Evolutionary conservation across 2,113 vertebrate genomes (phyloP), one percentile per base, ranked within the genome.

Genomic region (Trinectes maculatus): DNA sequence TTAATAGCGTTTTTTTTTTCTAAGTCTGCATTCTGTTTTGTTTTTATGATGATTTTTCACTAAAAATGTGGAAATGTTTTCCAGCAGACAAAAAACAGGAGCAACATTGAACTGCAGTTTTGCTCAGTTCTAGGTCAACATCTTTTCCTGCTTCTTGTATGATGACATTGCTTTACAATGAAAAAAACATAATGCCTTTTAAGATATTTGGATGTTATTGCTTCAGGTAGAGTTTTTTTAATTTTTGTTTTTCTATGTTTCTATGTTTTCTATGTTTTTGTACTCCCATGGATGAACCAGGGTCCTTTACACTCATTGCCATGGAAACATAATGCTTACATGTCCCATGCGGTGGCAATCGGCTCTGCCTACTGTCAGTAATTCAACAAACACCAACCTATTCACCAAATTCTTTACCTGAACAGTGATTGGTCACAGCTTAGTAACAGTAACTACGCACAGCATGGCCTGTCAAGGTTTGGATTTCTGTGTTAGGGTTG

Each of bases 1-100:
- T n/a, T 69, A 62, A 72, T 56, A 42, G 22, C 28, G 21, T 79
- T 68, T 64, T 44, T 67, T 46, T 58, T 36, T 6, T 48, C n/a
- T 19, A n/a, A 42, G 22, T 57, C 60, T 54, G 28, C 0, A 55
- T 71, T 68, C 67, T 66, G 28, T 6, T 24, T 52, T 71, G 13
- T 22, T 54, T 63, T 71, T 60, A 71, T 47, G 19, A 42, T 6
- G 4, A 15, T 34, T 39, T 8, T 57, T 77, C 24, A 43, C 18
- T 31, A 5, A 15, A 26, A 48, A 24, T 7, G 24, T 4, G 10
- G 28, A 37, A 66, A 52, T 42, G 52, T 31, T 42, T 54, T 42
- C 29, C 47, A 67, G 42, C 2, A 36, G 36, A 22, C n/a, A 24
- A 44, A 60, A 22, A 24, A 24, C 12, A 43, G 25, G 13, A 44